phyloP scores from a whole-genome alignment of 2,797 vertebrate species.

The Enteromius argenteus region DNA sequence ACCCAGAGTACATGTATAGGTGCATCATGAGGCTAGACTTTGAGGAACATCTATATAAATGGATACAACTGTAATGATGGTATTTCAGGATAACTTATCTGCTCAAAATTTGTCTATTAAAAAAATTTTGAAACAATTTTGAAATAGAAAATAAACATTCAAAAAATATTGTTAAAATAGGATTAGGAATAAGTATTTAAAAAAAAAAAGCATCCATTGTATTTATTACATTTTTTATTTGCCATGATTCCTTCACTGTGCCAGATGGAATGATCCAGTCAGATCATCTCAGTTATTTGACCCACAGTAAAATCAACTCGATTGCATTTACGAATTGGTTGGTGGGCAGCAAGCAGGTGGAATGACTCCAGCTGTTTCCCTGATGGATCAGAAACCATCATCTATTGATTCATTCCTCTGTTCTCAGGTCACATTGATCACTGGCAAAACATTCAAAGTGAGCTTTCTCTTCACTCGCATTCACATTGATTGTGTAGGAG shows the following conservation, averaged over 20 bases:
- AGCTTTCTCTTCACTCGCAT: conserved; percentile 38
- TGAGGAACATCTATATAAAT: conserved; percentile 36
- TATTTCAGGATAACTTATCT: neutral
- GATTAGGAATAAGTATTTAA: neutral
- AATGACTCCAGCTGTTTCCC: conserved; percentile 32
- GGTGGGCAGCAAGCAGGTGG: neutral
- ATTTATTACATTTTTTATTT: neutral
- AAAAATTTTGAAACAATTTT: neutral
- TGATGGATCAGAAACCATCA: conserved; percentile 35
- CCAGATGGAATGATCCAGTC: neutral
- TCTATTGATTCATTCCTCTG: conserved; percentile 37
- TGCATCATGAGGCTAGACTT: conserved; percentile 1
- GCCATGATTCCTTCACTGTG: neutral
- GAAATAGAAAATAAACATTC: neutral
- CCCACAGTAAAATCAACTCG: neutral
- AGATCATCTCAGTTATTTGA: neutral
- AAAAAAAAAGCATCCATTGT: neutral
- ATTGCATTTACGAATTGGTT: neutral
- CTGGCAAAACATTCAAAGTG: conserved; percentile 25
- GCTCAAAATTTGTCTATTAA: neutral
- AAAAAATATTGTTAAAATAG: neutral
- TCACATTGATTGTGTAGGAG: conserved; percentile 47
- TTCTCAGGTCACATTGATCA: conserved; percentile 52
- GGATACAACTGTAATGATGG: neutral
- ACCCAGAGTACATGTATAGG: conserved; percentile 22